phyloP scores from a whole-genome alignment of 35 echinoderm and acorn worm species.

The Hemicentrotus pulcherrimus region DNA sequence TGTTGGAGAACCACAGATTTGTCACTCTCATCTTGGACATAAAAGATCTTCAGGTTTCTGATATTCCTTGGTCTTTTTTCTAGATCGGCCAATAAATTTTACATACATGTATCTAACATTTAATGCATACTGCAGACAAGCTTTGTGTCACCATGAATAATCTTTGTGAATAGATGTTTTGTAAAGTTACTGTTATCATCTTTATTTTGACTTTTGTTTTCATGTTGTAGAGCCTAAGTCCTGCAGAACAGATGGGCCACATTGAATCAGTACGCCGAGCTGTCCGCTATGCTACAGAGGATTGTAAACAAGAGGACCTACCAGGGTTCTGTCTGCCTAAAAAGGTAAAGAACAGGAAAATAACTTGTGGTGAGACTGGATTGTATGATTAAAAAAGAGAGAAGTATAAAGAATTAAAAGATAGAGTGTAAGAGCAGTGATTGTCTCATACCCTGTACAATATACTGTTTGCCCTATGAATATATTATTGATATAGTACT shows the following conservation, averaged over 20 bases:
- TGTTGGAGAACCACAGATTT: too few species aligned
- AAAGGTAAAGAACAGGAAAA: conserved; percentile 60
- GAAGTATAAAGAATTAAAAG: too few species aligned
- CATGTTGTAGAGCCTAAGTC: conserved; percentile 66
- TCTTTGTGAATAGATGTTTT: background rate
- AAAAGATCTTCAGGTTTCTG: too few species aligned
- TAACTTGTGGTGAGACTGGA: background rate
- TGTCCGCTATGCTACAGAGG: conserved; percentile 73
- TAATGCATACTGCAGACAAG: background rate
- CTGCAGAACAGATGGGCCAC: conserved; percentile 78
- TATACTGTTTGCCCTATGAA: too few species aligned
- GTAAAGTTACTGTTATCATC: background rate
- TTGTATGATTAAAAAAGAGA: background rate
- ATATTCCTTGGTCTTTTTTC: too few species aligned
- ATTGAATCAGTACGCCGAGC: conserved; percentile 78
- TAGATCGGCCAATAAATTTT: too few species aligned
- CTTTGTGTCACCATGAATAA: too few species aligned
- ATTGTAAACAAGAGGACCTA: conserved; percentile 65
- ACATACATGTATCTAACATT: too few species aligned
- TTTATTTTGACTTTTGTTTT: background rate
- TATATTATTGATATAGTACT: too few species aligned
- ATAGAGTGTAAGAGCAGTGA: too few species aligned
- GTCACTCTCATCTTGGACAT: too few species aligned
- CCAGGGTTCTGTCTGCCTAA: conserved; percentile 96
- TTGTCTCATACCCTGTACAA: too few species aligned